These are phyloP conservation scores for Drosophila fulvimacula DNA, from an alignment of 2,888 invertebrate genomes.

Conservation along the genomic window DNA sequence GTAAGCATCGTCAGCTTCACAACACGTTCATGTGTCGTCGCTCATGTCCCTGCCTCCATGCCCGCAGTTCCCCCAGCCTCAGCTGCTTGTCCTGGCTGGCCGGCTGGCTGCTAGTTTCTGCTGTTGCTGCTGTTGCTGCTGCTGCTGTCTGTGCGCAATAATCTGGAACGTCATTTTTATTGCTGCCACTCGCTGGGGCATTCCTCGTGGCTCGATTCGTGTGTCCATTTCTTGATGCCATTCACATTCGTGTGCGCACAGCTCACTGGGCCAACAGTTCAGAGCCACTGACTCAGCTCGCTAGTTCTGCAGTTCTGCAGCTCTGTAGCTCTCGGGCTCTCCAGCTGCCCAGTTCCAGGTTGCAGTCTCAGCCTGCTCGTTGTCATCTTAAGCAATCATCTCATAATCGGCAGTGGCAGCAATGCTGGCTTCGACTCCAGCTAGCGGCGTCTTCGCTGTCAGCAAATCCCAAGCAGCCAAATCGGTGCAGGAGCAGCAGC, in stretches of 20 bases:
- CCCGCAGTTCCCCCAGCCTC: neutral
- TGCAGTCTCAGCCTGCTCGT: conserved; percentile 69
- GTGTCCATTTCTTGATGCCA: conserved; percentile 29
- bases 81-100: conserved; percentile 27
- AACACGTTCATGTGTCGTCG: conserved; percentile 72
- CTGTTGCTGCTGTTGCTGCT: conserved; percentile 19
- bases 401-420: conserved; percentile 78
- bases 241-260: conserved; percentile 39
- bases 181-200: conserved; percentile 76
- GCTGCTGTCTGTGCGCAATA: conserved; percentile 64
- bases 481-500: conserved; percentile 40
- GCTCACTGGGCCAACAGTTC: conserved; percentile 39
- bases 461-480: conserved; percentile 49
- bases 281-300: conserved; percentile 40
- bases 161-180: conserved; percentile 78
- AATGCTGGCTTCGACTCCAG: conserved; percentile 21
- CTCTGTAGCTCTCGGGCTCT: neutral
- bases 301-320: conserved; percentile 7
- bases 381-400: conserved; percentile 79
- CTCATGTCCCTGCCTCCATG: conserved; percentile 40
- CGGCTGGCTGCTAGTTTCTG: conserved; percentile 24
- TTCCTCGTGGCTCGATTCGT: conserved; percentile 56
- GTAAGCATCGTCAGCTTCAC: conserved; percentile 75
- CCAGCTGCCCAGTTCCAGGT: conserved; percentile 13
- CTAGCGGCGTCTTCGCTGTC: conserved; percentile 51